Percentiles rank a stretch among this genome's conserved stretches.
Evolutionary conservation across 37 sponge, comb jelly and placozoan species (phyloP).

Genomic region (Bolinopsis microptera): DNA sequence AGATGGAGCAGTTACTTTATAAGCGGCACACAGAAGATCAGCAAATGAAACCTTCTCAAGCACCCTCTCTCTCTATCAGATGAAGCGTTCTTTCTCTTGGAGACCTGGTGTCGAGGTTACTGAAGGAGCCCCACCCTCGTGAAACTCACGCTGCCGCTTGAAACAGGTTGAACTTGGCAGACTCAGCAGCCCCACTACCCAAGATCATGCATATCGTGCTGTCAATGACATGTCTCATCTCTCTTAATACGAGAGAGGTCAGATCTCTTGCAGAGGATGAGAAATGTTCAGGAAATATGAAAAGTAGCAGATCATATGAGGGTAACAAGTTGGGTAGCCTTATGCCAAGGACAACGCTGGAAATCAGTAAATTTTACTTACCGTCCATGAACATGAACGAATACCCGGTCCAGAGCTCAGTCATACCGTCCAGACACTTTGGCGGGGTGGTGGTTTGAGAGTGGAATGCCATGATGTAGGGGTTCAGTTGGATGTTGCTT

Average conservation of each 20-base stretch:
- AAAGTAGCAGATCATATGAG: too few relatives aligned
- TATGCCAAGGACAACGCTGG: neutral
- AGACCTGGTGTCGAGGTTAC: too few relatives aligned
- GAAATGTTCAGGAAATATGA: too few relatives aligned
- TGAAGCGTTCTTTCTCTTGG: too few relatives aligned
- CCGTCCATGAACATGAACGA: slow-evolving; percentile 28
- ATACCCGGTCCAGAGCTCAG: neutral
- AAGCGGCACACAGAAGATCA: neutral
- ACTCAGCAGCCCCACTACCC: neutral
- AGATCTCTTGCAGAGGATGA: too few relatives aligned
- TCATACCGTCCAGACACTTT: slow-evolving; percentile 16
- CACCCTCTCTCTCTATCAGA: neutral
- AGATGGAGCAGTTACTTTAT: too few relatives aligned
- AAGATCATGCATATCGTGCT: too few relatives aligned
- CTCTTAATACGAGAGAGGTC: too few relatives aligned
- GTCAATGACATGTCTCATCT: too few relatives aligned
- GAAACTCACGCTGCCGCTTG: neutral
- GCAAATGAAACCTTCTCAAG: neutral
- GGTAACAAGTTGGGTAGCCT: neutral
- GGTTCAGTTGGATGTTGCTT: neutral
- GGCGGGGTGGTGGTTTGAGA: neutral
- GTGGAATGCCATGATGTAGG: slow-evolving; percentile 21
- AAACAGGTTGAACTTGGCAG: neutral
- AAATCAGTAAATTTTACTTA: neutral
- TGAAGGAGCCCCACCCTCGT: neutral